Base-by-base conservation (phyloP, 1,140 invertebrate species). In the fruit fly (Drosophila melanogaster) region DNA sequence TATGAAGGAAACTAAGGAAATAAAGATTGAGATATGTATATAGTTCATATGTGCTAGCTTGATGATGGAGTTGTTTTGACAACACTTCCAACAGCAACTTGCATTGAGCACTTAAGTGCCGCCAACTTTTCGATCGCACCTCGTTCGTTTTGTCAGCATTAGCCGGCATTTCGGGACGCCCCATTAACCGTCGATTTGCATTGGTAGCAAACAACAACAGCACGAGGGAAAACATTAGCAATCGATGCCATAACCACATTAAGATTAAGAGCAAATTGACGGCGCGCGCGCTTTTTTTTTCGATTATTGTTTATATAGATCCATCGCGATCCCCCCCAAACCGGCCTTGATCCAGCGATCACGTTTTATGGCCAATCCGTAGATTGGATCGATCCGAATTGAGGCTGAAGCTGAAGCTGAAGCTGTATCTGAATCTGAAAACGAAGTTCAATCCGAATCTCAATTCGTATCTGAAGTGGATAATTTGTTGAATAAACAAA, bases 211-310 rank as follows among this genome's bases (percentile, higher is more conserved):
- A 65, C 43, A 66, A 47, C 40, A 55, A 33, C 33, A 35, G 67
- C 67, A 70, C 51, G 65, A 71, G 50, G 22, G 47, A 24, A 43
- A 64, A 22, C 17, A 62, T 50, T 67, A 24, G 26, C 51, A 24
- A 7, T 35, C 50, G 35, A 56, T 56, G 64, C 41, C 43, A 70
- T 57, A 71, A 57, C 67, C 51, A 49, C 66, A 57, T 49, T 41
- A 57, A 57, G 35, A 70, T 71, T 71, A 71, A 70, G 17, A 71
- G 33, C 51, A 71, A 71, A 71, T 71, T 70, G 43, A 70, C 15
- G 67, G 19, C 50, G 67, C 43, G 66, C 64, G 66, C 64, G 35
- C 46, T 22, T n/a, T 30, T n/a, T 30, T 49, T 15, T 50, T 26
- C 30, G 14, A 5, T 4, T 44, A 64, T 53, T 66, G 64, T 53